Conservation (phyloP, 2,888 invertebrate species). For the Sminthurinus aureus region DNA sequence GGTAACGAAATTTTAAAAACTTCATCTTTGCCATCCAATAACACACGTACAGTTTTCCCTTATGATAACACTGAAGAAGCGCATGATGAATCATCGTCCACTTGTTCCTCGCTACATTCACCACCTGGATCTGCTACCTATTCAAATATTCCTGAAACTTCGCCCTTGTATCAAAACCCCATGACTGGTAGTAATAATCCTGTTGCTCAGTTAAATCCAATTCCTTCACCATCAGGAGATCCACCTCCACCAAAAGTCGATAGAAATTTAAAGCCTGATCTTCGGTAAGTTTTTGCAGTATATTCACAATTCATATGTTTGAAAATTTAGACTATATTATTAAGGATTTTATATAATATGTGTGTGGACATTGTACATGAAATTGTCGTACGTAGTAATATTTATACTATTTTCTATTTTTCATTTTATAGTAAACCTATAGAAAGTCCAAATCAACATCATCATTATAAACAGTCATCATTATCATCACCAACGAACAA, state of each 20-base stretch:
- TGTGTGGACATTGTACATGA: too few relatives aligned
- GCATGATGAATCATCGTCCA: slow-evolving; percentile 54
- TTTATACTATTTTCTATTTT: too few relatives aligned
- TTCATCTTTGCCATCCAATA: slow-evolving; percentile 27
- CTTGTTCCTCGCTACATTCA: slow-evolving; percentile 56
- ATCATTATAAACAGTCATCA: background rate
- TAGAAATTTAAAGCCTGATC: slow-evolving; percentile 56
- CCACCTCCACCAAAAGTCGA: slow-evolving; percentile 56
- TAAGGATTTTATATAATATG: too few relatives aligned
- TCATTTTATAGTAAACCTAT: background rate
- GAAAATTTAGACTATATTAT: too few relatives aligned
- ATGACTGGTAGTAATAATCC: background rate
- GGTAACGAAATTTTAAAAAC: slow-evolving; percentile 27
- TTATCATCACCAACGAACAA: slow-evolving; percentile 6
- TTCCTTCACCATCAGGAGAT: slow-evolving; percentile 5
- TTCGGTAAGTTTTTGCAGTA: slow-evolving; percentile 12
- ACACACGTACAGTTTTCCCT: slow-evolving; percentile 39
- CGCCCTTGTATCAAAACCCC: slow-evolving; percentile 29
- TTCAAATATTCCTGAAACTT: slow-evolving; percentile 40
- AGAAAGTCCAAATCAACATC: slow-evolving; percentile 27
- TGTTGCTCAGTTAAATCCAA: slow-evolving; percentile 15
- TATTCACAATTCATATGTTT: too few relatives aligned
- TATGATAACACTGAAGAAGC: slow-evolving; percentile 56
- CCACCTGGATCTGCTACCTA: slow-evolving; percentile 56
- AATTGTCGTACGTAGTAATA: too few relatives aligned